These are phyloP conservation scores for Strix uralensis DNA, from an alignment of 2,113 vertebrate species.

Conservation along the genomic window DNA sequence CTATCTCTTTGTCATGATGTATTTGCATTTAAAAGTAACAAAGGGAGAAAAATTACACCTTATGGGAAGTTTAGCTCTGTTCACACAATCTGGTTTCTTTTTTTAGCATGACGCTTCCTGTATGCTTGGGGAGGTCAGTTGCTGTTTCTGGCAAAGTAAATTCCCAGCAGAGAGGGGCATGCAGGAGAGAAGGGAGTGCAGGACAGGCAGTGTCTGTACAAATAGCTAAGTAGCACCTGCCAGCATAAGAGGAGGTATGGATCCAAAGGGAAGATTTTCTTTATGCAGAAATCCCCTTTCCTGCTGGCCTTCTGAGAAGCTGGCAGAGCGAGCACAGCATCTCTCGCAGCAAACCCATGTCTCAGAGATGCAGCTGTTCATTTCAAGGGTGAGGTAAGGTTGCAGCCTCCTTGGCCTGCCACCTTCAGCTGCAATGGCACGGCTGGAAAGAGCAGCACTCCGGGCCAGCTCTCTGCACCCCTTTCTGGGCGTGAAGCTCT, in stretches of 20 bases:
- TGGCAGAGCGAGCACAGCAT: background rate
- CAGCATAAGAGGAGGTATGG: background rate
- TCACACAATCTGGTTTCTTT: background rate
- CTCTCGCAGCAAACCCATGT: accelerated
- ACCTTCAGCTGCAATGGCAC: background rate
- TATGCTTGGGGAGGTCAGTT: background rate
- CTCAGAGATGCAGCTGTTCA: background rate
- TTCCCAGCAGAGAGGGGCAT: background rate
- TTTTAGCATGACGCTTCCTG: background rate
- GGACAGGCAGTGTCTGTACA: background rate
- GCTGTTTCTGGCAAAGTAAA: background rate
- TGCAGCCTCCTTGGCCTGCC: background rate
- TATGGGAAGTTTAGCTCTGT: background rate
- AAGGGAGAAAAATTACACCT: background rate
- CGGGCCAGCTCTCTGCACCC: background rate
- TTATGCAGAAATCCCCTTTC: background rate
- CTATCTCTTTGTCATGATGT: background rate
- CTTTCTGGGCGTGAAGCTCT: background rate
- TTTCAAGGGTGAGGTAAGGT: background rate
- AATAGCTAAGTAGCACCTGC: background rate
- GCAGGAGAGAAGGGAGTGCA: background rate
- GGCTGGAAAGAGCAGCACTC: accelerated
- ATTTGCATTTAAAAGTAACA: slow-evolving; percentile 23
- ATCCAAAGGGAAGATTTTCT: background rate
- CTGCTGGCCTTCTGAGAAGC: background rate